Evolutionary conservation across 1,140 invertebrate genomes (phyloP).

Genomic region (Formica selysi): DNA sequence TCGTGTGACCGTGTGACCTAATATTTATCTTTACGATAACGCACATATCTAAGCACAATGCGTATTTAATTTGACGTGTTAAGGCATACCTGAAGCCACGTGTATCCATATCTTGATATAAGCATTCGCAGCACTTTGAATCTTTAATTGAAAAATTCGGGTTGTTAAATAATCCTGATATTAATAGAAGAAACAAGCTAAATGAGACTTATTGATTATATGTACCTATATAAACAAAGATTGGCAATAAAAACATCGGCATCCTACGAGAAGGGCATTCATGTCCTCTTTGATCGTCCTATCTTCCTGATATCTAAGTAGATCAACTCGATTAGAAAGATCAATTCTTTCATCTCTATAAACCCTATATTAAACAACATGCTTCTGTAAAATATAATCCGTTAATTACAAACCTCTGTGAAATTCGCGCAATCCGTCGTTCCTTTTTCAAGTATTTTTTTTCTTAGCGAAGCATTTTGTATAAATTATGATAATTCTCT

Average conservation of each 20-base stretch:
- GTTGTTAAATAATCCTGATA: neutral
- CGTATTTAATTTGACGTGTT: neutral
- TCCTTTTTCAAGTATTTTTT: neutral
- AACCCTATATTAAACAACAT: neutral
- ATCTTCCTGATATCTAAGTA: slow-evolving; percentile 72
- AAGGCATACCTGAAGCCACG: neutral
- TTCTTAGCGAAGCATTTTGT: neutral
- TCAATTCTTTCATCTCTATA: slow-evolving; percentile 60
- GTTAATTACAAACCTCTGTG: neutral
- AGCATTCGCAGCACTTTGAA: neutral
- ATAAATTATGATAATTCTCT: slow-evolving; percentile 3
- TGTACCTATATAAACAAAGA: neutral
- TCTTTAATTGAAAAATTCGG: neutral
- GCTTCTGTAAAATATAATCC: neutral
- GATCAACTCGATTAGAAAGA: slow-evolving; percentile 73
- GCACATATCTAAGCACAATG: neutral
- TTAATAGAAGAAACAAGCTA: neutral
- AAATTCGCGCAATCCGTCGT: neutral
- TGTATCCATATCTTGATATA: neutral
- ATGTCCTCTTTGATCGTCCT: slow-evolving; percentile 56
- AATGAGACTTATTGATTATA: slow-evolving; percentile 7
- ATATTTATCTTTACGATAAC: neutral
- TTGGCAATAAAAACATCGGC: slow-evolving; percentile 17
- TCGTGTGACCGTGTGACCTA: neutral
- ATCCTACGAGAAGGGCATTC: slow-evolving; percentile 49